phyloP scores from a whole-genome alignment of 2,888 invertebrate species.

The Myopa tessellatipennis region DNA sequence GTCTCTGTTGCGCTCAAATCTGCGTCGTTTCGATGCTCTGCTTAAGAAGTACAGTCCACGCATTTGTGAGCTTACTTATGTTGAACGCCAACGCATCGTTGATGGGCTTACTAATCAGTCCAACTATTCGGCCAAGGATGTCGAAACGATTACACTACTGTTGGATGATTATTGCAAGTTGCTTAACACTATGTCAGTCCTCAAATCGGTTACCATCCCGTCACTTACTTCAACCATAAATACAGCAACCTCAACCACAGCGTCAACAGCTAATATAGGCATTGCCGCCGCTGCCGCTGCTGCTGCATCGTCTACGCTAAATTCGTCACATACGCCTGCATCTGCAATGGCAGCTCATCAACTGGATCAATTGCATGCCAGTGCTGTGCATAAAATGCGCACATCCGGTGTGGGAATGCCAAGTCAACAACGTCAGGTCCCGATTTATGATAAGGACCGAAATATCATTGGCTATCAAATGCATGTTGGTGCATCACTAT shows the following conservation, averaged over 20 bases:
- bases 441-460: conserved; percentile 49
- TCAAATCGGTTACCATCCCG: neutral
- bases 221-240: neutral
- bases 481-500: conserved; percentile 30
- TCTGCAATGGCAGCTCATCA: conserved; percentile 5
- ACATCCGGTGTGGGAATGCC: conserved; percentile 17
- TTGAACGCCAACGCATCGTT: conserved; percentile 55
- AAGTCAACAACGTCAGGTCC: conserved; percentile 40
- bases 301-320: neutral
- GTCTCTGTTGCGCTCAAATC: conserved; percentile 49
- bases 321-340: neutral
- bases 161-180: conserved; percentile 55
- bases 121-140: conserved; percentile 51
- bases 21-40: conserved; percentile 55
- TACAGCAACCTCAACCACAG: conserved; percentile 5
- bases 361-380: conserved; percentile 22
- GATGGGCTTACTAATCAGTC: conserved; percentile 52
- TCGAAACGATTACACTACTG: conserved; percentile 54
- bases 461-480: conserved; percentile 51
- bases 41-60: conserved; percentile 54
- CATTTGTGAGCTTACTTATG: conserved; percentile 47
- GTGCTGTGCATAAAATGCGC: conserved; percentile 30
- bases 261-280: neutral
- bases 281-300: neutral
- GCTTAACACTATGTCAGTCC: conserved; percentile 11